Evolutionary conservation across 2,888 invertebrate species (phyloP).

Genomic region (Biston betularia): DNA sequence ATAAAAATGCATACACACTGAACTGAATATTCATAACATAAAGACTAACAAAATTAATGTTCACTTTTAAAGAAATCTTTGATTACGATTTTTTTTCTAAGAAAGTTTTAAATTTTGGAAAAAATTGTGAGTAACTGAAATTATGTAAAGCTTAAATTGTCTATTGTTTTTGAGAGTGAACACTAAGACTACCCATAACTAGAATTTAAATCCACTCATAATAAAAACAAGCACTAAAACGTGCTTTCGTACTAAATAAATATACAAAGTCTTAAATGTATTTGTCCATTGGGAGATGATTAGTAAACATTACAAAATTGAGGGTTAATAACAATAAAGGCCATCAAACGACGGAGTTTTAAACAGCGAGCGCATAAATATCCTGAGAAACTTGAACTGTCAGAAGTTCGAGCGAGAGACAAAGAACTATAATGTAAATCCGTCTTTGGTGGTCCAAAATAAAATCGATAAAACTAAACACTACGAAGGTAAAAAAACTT

Average conservation of each 20-base stretch:
- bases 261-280: constrained; percentile 33
- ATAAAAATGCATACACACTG: constrained; percentile 60
- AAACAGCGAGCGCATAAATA: not conserved
- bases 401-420: not conserved
- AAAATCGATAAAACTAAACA: constrained; percentile 24
- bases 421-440: not conserved
- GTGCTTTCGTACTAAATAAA: constrained; percentile 52
- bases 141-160: not conserved
- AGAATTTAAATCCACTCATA: constrained; percentile 38
- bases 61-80: constrained; percentile 13
- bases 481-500: constrained; percentile 21
- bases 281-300: constrained; percentile 27
- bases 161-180: constrained; percentile 15
- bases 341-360: not conserved
- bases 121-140: not conserved
- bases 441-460: not conserved
- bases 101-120: no score
- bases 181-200: constrained; percentile 21
- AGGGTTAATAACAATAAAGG: constrained; percentile 18
- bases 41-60: constrained; percentile 20
- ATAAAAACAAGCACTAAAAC: constrained; percentile 65
- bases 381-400: not conserved
- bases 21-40: constrained; percentile 21
- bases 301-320: constrained; percentile 19
- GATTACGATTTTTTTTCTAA: no score